These are phyloP conservation scores for Endomychus coccineus DNA, from an alignment of 2,888 invertebrate species.

Conservation along the genomic window DNA sequence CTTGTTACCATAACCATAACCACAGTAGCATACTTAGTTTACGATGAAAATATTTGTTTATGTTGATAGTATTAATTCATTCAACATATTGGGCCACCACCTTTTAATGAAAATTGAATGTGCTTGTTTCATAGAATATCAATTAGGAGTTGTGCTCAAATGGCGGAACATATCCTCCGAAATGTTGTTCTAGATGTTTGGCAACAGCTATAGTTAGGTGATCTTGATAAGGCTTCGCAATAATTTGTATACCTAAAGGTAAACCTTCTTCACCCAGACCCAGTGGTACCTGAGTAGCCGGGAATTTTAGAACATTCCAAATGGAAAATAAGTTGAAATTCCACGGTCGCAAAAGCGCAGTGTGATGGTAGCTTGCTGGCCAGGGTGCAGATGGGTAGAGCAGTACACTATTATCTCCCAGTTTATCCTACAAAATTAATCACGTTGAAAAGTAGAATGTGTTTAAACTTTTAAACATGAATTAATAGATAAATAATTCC, in stretches of 20 bases:
- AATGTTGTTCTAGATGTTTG: constrained; percentile 55
- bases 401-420: constrained; percentile 74
- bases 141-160: too few relatives aligned
- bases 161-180: constrained; percentile 66
- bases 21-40: too few relatives aligned
- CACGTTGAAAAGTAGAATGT: too few relatives aligned
- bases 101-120: too few relatives aligned
- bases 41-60: too few relatives aligned
- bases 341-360: constrained; percentile 65
- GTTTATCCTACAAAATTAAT: constrained; percentile 57
- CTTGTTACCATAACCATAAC: too few relatives aligned
- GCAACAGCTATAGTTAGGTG: constrained; percentile 69
- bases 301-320: constrained; percentile 77
- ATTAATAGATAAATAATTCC: too few relatives aligned
- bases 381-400: constrained; percentile 75
- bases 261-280: constrained; percentile 64
- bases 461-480: too few relatives aligned
- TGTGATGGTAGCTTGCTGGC: constrained; percentile 76
- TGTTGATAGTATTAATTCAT: too few relatives aligned
- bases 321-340: constrained; percentile 82
- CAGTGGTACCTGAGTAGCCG: constrained; percentile 77
- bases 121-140: too few relatives aligned
- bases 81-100: too few relatives aligned
- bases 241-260: constrained; percentile 76
- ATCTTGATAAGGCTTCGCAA: constrained; percentile 63